A percentile compares a stretch with the other conserved stretches of the same genome.
Conservation (phyloP, 2,113 vertebrate species). For the Serinus canaria region DNA sequence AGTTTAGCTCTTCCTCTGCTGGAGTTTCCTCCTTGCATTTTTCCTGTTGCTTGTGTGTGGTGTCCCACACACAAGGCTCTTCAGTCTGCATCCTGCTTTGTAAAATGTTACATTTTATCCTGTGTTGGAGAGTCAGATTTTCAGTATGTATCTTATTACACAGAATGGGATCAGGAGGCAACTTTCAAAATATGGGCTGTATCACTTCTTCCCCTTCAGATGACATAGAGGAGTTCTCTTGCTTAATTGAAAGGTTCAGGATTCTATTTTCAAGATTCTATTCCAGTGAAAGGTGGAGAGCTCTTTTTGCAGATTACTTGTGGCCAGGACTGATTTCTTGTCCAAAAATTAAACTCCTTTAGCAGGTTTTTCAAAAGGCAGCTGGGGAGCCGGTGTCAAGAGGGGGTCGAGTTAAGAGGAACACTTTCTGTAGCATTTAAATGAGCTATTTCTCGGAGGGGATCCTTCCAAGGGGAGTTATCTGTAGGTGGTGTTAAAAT, state of each 20-base stretch:
- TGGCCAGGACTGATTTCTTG: constrained; percentile 4
- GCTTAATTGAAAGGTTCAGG: not conserved
- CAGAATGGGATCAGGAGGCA: not conserved
- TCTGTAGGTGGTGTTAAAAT: not conserved
- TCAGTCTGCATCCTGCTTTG: not conserved
- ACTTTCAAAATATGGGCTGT: not conserved
- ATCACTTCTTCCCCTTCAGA: not conserved
- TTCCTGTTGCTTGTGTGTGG: not conserved
- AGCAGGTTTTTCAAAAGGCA: constrained; percentile 1
- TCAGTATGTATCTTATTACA: not conserved
- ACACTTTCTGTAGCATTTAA: not conserved
- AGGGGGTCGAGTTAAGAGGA: not conserved
- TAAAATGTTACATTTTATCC: not conserved
- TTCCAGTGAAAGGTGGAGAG: not conserved
- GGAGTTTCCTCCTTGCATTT: not conserved
- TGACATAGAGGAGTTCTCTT: not conserved
- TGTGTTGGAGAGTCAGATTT: not conserved
- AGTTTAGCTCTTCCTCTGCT: not conserved
- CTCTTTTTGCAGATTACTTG: not conserved
- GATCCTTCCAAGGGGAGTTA: not conserved
- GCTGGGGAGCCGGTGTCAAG: not conserved
- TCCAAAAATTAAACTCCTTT: not conserved
- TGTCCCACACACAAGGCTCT: not conserved
- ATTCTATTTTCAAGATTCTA: not conserved
- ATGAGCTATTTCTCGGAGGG: not conserved